Evolutionary conservation across 2,888 invertebrate genomes (phyloP).

Genomic region (Phortica okadai): DNA sequence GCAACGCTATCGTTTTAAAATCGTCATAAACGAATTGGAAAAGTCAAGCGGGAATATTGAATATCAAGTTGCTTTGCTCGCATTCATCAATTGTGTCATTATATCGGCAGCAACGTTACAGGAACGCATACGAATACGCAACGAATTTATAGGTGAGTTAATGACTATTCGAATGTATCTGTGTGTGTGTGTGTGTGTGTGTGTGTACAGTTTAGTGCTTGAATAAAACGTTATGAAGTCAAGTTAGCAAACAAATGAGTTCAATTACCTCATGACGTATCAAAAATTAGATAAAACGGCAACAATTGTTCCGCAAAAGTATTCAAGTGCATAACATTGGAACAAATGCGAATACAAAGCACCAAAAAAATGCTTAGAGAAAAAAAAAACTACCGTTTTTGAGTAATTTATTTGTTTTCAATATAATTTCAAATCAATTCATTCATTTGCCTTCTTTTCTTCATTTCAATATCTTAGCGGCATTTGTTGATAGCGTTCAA

Average conservation of each 20-base stretch:
- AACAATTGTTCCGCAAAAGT: neutral
- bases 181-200: neutral
- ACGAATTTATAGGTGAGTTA: slow-evolving; percentile 94
- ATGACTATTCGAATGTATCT: neutral
- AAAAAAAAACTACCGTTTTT: slow-evolving; percentile 14
- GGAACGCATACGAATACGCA: slow-evolving; percentile 91
- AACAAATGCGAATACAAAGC: slow-evolving; percentile 6
- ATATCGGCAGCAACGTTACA: slow-evolving; percentile 91
- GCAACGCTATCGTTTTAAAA: slow-evolving; percentile 91
- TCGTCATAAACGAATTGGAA: slow-evolving; percentile 92
- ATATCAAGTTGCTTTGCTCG: slow-evolving; percentile 93
- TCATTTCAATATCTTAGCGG: neutral
- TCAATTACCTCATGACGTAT: neutral
- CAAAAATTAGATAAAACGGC: neutral
- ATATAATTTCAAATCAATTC: slow-evolving; percentile 20
- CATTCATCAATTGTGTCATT: slow-evolving; percentile 97
- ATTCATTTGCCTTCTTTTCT: neutral
- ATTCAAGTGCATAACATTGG: slow-evolving; percentile 14
- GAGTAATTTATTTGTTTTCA: slow-evolving; percentile 20
- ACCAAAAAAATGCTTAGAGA: neutral
- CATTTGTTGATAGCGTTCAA: neutral
- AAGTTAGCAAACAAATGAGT: neutral
- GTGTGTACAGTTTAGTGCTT: neutral
- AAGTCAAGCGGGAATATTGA: slow-evolving; percentile 85
- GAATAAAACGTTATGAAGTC: neutral